Evolutionary conservation across 2,797 vertebrate genomes (phyloP).

Genomic region (Ctenopoma multispine): DNA sequence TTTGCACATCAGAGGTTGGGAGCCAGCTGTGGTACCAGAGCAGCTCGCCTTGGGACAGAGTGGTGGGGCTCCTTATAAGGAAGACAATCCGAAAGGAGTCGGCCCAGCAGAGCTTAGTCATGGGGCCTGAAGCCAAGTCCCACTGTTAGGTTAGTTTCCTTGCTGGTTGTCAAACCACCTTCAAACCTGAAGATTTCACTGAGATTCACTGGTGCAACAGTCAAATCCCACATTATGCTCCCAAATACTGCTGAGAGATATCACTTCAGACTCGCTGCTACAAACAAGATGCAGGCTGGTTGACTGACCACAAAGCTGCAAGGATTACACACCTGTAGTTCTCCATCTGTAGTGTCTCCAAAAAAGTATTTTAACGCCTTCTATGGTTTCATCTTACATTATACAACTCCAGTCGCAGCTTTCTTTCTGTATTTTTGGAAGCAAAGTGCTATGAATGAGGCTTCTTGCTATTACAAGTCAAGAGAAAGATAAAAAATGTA

Average conservation of each 20-base stretch:
- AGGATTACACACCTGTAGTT: constrained; percentile 19
- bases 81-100: constrained; percentile 72
- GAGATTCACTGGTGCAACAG: constrained; percentile 6
- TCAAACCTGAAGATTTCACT: constrained; percentile 45
- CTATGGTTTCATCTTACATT: neutral
- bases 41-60: constrained; percentile 61
- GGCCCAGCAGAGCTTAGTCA: constrained; percentile 73
- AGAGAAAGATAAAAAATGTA: constrained; percentile 14
- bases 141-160: constrained; percentile 45
- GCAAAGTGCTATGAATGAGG: constrained; percentile 15
- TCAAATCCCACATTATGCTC: constrained; percentile 35
- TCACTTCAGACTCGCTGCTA: constrained; percentile 14
- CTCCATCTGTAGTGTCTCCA: constrained; percentile 2
- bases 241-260: neutral
- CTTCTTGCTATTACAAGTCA: constrained; percentile 10
- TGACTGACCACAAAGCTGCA: constrained; percentile 37
- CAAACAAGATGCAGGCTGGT: constrained; percentile 32
- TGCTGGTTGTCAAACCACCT: constrained; percentile 54
- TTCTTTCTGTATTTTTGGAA: constrained; percentile 21
- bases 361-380: constrained; percentile 11
- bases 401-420: neutral
- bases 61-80: constrained; percentile 81
- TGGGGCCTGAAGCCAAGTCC: constrained; percentile 73
- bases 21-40: constrained; percentile 65
- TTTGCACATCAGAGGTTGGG: constrained; percentile 50